phyloP scores from a whole-genome alignment of 2,797 vertebrate species.

The Platalea minor region DNA sequence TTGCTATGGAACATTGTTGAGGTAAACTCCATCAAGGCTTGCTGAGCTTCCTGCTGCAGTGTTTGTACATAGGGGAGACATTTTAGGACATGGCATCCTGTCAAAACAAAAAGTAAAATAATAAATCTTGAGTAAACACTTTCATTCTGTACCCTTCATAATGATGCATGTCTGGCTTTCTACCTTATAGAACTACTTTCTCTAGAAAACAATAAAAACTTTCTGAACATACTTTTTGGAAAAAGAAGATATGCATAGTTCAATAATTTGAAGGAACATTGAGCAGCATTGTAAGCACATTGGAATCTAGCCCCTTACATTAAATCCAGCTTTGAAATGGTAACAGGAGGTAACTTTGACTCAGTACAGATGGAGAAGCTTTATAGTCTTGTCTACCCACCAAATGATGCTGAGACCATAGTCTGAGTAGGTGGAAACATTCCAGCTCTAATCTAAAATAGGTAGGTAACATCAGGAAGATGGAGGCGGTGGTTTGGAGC shows the following conservation, averaged over 20 bases:
- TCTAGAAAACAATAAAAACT: background rate
- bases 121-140: background rate
- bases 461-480: background rate
- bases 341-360: background rate
- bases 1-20: conserved; percentile 6
- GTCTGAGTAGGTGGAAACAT: background rate
- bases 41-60: conserved; percentile 59
- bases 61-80: conserved; percentile 45
- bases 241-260: background rate
- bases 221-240: background rate
- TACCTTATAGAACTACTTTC: background rate
- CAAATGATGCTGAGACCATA: background rate
- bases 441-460: background rate
- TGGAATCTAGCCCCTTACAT: background rate
- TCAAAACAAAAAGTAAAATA: background rate
- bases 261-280: background rate
- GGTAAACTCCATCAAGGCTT: conserved; percentile 43
- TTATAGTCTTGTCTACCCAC: background rate
- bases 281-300: background rate
- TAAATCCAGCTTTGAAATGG: background rate
- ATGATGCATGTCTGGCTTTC: background rate
- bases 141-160: background rate
- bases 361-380: background rate
- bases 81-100: conserved; percentile 14
- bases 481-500: background rate